Conservation (phyloP, 1,140 invertebrate species). For the Orchestia grillus region DNA sequence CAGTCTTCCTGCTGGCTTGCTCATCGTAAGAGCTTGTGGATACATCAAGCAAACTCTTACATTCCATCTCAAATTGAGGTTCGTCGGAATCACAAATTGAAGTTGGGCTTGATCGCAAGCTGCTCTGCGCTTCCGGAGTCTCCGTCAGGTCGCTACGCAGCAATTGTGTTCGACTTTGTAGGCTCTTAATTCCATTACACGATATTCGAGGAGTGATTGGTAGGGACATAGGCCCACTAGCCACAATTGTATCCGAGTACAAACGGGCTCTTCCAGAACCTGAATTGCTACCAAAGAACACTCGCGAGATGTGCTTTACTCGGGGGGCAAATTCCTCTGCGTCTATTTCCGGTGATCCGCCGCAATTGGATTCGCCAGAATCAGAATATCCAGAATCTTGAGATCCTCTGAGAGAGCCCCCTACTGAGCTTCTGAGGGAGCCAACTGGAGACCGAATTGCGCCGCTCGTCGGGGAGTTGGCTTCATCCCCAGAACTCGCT, state of each 20-base stretch:
- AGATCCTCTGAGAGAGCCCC: conserved; percentile 44
- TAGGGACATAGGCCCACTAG: conserved; percentile 3
- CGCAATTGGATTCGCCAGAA: conserved; percentile 61
- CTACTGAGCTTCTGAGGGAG: conserved; percentile 30
- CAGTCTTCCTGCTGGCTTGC: conserved; percentile 37
- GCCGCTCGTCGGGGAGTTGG: neutral
- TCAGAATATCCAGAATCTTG: conserved; percentile 63
- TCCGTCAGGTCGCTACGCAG: neutral
- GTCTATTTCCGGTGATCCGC: conserved; percentile 58
- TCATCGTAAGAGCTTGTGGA: conserved; percentile 16
- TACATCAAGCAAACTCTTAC: conserved; percentile 11
- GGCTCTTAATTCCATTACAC: neutral
- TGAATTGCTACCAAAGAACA: conserved; percentile 44
- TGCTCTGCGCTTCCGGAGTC: neutral
- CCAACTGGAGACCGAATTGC: conserved; percentile 40
- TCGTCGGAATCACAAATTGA: conserved; percentile 23
- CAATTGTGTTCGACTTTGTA: neutral
- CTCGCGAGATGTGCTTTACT: conserved; percentile 56
- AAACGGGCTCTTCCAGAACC: conserved; percentile 34
- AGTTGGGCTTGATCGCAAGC: conserved; percentile 20
- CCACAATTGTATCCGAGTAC: conserved; percentile 30
- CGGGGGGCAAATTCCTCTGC: conserved; percentile 3
- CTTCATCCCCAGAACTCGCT: conserved; percentile 27
- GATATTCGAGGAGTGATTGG: conserved; percentile 26
- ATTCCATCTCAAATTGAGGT: conserved; percentile 20